Evolutionary conservation across 2,888 invertebrate genomes (phyloP), one percentile per base, ranked within the genome.

Genomic region (Orthosia cruda): DNA sequence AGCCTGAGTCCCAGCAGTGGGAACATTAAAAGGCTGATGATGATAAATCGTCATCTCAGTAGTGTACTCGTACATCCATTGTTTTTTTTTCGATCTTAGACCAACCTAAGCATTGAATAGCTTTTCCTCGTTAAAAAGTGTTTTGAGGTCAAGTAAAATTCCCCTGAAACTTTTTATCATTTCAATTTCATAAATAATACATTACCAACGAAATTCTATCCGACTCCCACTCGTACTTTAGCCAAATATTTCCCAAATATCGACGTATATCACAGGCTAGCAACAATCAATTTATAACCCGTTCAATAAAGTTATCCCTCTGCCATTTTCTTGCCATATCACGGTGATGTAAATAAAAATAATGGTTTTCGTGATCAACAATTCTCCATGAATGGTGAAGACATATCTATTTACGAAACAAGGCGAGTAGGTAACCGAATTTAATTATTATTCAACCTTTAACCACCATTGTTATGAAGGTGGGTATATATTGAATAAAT

Each of bases 281-380:
- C 81, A 59, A 64, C 50, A 67, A 84, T 86, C 81, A 86, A 86
- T 85, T 85, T 81, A 84, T 70, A 86, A 84, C 77, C 66, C 73
- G 69, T 85, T 84, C 87, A 74, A 86, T 86, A 81, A 65, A 75
- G 77, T 74, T 86, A 86, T 77, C 52, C 68, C 79, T 47, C 55
- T 63, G 64, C 40, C 57, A 74, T 77, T 77, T 83, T 75, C 58
- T 54, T 68, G 84, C 68, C 18, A 45, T 54, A 50, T 85, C 84
- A 85, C 62, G 71, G 23, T 86, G 84, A 85, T 62, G 23, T 59
- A 74, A 63, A 63, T 66, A 80, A 68, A 83, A 77, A 70, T 74
- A 82, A 63, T 68, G 70, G 58, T 71, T 76, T 70, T 63, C 65
- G n/a, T 71, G 62, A 62, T 67, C 71, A 32, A 61, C 45, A 83